Base-by-base conservation (phyloP, 2,888 invertebrate genomes). In the Monopis laevigella region DNA sequence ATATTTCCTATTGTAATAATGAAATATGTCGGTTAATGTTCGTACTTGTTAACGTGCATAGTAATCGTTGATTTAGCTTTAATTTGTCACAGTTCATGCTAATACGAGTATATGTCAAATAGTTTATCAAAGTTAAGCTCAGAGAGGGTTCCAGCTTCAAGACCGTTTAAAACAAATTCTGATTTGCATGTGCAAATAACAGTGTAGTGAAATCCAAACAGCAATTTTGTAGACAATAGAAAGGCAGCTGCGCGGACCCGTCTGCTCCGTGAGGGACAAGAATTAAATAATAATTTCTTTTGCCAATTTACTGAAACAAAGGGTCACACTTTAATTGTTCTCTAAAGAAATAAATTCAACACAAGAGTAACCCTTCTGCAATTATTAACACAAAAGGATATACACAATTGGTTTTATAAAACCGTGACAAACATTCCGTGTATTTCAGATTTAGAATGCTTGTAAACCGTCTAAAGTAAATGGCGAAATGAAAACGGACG, bases 181-280 rank as follows among this genome's bases (percentile, higher is more conserved):
- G 67, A 77, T 80, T 78, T 78, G 73, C 80, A 78, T 78, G 70
- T 68, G 70, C 71, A 77, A 80, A 80, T 75, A 75, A 67, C 67
- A 59, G 54, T 63, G 67, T 73, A 71, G 74, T 63, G 73, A 66
- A 72, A 72, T 68, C 65, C 64, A 75, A 77, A 78, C 64, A 78
- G 67, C 62, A 77, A 77, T 80, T 78, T 68, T 55, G 64, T 52
- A 62, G 66, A 77, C 72, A 77, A 77, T 75, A 28, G 52, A 62
- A 49, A 48, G 52, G 58, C 75, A 77, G 75, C 67, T 75, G 78
- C 54, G 70, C 55, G 47, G 46, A 54, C 46, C 46, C 45, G 48
- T 46, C 50, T 46, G 12, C 47, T 44, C 45, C 48, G 47, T 46
- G 46, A 50, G 19, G 19, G 12, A 66, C 64, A 64, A 58, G 62